Evolutionary conservation across 2,888 invertebrate species (phyloP), one percentile per base, ranked within the genome.

Genomic region (Parnassius smintheus): DNA sequence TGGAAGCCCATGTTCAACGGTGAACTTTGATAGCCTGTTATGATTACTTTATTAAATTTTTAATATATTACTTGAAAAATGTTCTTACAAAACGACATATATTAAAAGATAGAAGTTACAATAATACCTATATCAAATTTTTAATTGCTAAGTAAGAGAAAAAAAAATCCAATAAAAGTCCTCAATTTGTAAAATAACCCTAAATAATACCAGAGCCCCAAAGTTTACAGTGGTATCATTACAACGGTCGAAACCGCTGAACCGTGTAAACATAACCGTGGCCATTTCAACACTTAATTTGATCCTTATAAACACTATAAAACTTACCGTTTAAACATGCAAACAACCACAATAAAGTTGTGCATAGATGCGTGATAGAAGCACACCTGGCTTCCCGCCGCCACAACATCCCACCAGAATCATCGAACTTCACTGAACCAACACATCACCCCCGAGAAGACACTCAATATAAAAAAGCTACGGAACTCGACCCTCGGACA

Each of bases 251-350:
- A 49, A 60, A 42, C 42, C 49, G 12, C 50, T 22, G 61, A 51
- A 55, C 35, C 25, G 44, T 42, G 35, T 52, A 44, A 53, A 52
- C 52, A 54, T 55, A 58, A 48, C 57, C 44, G 54, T 58, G 2
- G 44, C 62, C 51, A 50, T 80, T 77, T 76, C 73, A 70, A 71
- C 68, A 70, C 73, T 73, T 72, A 79, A 75, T 77, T 76, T 77
- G 75, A 77, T 76, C 75, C 78, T 74, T 75, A 74, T n/a, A 56
- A 56, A 60, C 52, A 59, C 62, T 68, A 74, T 56, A 18, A 67
- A 76, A 89, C 91, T 87, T 85, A 91, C 91, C 88, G 75, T 85
- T 82, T 66, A 88, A 84, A 82, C 86, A 88, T 77, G 83, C 82
- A 82, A 87, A 70, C 75, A 90, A 72, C 87, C 87, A 89, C 74